These are phyloP conservation scores for Stenodema calcarata DNA, from an alignment of 2,888 invertebrate genomes.

Conservation along the genomic window DNA sequence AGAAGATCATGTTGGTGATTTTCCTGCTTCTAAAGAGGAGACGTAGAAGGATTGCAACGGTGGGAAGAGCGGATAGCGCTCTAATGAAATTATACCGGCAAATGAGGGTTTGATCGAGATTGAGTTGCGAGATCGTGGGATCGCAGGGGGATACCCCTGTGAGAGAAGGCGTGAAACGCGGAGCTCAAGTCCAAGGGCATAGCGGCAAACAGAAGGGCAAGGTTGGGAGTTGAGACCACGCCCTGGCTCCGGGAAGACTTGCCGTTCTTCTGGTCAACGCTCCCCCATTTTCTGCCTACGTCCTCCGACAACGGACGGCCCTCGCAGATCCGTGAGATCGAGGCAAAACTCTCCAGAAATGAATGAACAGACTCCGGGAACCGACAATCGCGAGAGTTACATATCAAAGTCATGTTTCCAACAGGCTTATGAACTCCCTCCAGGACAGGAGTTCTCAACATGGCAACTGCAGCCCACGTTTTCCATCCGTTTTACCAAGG, in stretches of 20 bases:
- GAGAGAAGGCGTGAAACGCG: neutral
- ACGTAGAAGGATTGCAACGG: no score
- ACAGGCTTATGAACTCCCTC: no score
- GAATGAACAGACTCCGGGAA: no score
- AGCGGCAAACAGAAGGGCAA: neutral
- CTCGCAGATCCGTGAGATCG: neutral
- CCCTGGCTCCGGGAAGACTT: neutral
- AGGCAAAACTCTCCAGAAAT: no score
- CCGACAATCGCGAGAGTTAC: no score
- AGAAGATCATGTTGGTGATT: no score
- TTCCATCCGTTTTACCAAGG: no score
- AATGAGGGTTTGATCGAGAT: neutral
- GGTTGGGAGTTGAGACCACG: slow-evolving; percentile 3
- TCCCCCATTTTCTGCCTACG: neutral
- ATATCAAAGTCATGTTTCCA: no score
- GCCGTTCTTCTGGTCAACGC: slow-evolving; percentile 5
- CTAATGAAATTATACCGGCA: neutral
- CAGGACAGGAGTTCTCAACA: no score
- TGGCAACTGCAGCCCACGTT: no score
- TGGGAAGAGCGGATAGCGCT: neutral
- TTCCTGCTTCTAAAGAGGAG: no score
- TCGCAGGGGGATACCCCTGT: neutral
- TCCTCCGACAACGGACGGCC: neutral
- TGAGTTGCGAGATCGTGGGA: neutral
- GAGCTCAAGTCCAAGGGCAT: slow-evolving; percentile 20